These are phyloP conservation scores for Toxostoma redivivum DNA, from an alignment of 2,113 vertebrate genomes.

Conservation along the genomic window DNA sequence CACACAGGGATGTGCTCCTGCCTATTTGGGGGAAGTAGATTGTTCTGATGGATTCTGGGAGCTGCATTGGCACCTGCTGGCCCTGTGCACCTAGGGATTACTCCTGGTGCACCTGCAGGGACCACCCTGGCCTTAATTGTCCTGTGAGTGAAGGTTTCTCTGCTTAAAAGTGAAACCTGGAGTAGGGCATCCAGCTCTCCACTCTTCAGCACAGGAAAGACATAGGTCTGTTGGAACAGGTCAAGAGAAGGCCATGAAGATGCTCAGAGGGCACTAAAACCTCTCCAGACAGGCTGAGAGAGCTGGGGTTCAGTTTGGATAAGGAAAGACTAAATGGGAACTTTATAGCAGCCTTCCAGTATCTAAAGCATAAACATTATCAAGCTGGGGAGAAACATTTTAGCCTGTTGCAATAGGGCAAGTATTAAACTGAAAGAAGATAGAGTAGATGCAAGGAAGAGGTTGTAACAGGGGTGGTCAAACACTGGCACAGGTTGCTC, in stretches of 20 bases:
- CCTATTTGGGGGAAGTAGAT: accelerated
- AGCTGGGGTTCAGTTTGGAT: neutral
- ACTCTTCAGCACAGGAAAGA: neutral
- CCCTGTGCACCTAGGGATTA: accelerated
- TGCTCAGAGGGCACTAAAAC: neutral
- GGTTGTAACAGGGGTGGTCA: accelerated
- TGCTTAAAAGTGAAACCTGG: neutral
- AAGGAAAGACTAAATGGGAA: neutral
- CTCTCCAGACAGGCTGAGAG: neutral
- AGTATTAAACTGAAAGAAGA: neutral
- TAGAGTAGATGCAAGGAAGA: neutral
- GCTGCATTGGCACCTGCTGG: neutral
- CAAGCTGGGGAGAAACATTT: neutral
- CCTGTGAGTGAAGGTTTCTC: neutral
- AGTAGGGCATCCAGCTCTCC: neutral
- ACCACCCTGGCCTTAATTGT: neutral
- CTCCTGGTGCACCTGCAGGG: neutral
- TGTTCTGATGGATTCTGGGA: neutral
- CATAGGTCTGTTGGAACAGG: neutral
- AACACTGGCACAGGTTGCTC: neutral
- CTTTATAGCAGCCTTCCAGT: neutral
- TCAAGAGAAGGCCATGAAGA: neutral
- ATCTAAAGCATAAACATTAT: neutral
- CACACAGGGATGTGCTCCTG: too few relatives aligned
- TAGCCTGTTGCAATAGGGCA: neutral